Conservation (phyloP, 2,797 vertebrate genomes). For the Austrolebias charrua region DNA sequence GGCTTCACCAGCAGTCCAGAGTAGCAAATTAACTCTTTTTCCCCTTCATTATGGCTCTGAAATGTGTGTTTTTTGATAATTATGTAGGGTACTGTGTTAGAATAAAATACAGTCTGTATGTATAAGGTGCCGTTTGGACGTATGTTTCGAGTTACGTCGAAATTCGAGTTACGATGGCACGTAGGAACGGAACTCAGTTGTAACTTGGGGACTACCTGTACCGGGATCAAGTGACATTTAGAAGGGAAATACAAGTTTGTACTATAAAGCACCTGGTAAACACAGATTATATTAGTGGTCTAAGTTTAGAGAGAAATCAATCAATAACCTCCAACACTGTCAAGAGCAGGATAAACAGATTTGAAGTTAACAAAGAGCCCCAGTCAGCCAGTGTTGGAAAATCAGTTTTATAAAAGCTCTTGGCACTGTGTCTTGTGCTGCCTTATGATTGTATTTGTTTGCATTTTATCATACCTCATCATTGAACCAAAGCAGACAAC, state of each 20-base stretch:
- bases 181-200: too few species aligned
- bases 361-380: slow-evolving; percentile 25
- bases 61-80: too few species aligned
- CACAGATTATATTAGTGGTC: too few species aligned
- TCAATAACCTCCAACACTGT: slow-evolving; percentile 1
- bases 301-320: neutral
- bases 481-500: neutral
- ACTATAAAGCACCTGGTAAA: neutral
- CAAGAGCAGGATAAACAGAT: slow-evolving; percentile 8
- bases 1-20: too few species aligned
- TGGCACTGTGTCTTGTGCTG: slow-evolving; percentile 34
- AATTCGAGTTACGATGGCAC: too few species aligned
- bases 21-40: too few species aligned
- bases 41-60: too few species aligned
- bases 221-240: neutral
- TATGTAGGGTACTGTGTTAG: too few species aligned
- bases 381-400: slow-evolving; percentile 22
- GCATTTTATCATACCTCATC: slow-evolving; percentile 26
- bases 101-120: too few species aligned
- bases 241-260: neutral
- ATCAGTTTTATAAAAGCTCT: slow-evolving; percentile 39
- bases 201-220: too few species aligned
- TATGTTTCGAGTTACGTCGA: too few species aligned
- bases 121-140: too few species aligned
- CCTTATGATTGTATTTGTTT: slow-evolving; percentile 58